Evolutionary conservation across 1,140 invertebrate genomes (phyloP).

Genomic region (Probaryconus sp.): DNA sequence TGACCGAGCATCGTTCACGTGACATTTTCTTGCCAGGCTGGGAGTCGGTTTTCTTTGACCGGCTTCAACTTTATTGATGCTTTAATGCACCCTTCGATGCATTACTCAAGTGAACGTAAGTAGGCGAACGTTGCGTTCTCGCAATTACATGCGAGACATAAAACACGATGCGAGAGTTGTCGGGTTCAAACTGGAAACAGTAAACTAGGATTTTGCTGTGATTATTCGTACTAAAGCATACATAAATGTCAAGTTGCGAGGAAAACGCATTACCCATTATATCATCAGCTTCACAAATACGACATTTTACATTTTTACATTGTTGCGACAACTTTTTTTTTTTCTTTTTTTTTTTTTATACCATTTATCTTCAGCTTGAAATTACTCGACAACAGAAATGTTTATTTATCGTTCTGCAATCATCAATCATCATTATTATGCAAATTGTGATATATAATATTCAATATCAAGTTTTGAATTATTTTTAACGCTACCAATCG

Average conservation of each 20-base stretch:
- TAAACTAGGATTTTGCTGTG: constrained; percentile 53
- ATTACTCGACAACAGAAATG: constrained; percentile 13
- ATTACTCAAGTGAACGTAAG: constrained; percentile 68
- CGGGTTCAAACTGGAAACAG: constrained; percentile 36
- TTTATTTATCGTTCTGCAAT: no score
- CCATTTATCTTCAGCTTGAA: no score
- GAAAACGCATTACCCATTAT: constrained; percentile 58
- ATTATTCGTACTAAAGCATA: constrained; percentile 46
- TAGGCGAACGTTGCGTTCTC: constrained; percentile 60
- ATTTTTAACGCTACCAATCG: no score
- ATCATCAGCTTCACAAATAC: constrained; percentile 35
- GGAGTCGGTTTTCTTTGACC: constrained; percentile 52
- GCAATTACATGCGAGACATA: constrained; percentile 50
- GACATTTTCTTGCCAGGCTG: constrained; percentile 20
- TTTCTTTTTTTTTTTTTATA: neutral
- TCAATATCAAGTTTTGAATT: no score
- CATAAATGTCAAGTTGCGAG: constrained; percentile 53
- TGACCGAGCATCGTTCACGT: constrained; percentile 11
- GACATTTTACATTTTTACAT: constrained; percentile 22
- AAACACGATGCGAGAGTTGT: constrained; percentile 32
- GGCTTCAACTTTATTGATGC: constrained; percentile 59
- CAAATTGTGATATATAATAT: no score
- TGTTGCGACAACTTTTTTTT: neutral
- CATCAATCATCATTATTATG: no score
- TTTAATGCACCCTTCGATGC: constrained; percentile 62